Conservation (phyloP, 2,113 vertebrate species). For the Cyanoliseus patagonus region DNA sequence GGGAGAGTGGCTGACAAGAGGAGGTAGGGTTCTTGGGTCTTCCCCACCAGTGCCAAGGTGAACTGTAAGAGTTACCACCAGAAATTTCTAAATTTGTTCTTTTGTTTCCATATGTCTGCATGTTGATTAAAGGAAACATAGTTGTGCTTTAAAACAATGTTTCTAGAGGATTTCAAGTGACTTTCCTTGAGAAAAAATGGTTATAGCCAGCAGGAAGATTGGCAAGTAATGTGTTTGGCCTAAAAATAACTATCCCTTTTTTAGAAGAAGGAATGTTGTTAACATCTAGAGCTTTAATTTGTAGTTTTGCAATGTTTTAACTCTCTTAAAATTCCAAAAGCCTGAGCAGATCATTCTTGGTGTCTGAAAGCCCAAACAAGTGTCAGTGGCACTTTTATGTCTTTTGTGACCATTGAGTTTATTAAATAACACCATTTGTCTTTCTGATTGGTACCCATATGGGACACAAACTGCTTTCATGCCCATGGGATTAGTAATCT, state of each 20-base stretch:
- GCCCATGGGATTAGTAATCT: background rate
- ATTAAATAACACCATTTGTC: background rate
- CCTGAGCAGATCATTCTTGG: background rate
- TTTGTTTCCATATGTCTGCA: background rate
- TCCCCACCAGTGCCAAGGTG: no score
- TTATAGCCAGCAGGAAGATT: no score
- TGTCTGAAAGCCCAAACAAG: background rate
- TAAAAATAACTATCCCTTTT: background rate
- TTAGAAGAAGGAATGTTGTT: fast-evolving
- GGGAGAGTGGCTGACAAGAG: background rate
- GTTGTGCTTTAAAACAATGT: background rate
- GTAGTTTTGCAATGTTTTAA: background rate
- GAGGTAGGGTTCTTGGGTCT: background rate
- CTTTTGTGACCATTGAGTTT: background rate
- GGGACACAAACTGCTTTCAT: background rate
- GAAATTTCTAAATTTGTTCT: background rate
- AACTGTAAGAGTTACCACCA: background rate
- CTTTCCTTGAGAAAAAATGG: background rate
- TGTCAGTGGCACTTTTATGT: background rate
- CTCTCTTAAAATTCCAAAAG: background rate
- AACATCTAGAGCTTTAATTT: background rate
- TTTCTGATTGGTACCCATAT: background rate
- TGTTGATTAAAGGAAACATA: background rate
- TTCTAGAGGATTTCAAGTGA: background rate
- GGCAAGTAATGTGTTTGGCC: background rate